Percentiles rank a stretch among this genome's conserved stretches.
These are phyloP conservation scores for Athalia circularis DNA, from an alignment of 2,888 invertebrate genomes.

Conservation along the genomic window DNA sequence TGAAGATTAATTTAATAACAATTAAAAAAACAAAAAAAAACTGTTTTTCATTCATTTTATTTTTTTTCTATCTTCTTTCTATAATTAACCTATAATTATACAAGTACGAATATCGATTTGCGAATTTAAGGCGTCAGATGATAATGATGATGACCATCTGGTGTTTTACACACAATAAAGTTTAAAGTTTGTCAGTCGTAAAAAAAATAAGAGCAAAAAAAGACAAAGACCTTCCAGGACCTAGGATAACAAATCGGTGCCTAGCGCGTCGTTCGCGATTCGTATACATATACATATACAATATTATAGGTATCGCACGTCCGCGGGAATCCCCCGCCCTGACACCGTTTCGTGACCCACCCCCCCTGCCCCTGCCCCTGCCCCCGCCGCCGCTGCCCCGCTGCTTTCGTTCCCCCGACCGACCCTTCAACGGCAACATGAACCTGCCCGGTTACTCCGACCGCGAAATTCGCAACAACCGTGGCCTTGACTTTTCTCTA, in stretches of 20 bases:
- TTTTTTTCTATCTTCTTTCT: too few species aligned
- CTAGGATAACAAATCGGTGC: constrained; percentile 38
- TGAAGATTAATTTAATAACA: background rate
- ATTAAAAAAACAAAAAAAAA: background rate
- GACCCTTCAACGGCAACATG: too few species aligned
- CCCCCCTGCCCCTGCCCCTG: background rate
- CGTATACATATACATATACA: too few species aligned
- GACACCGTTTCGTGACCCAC: background rate
- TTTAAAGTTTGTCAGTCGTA: too few species aligned
- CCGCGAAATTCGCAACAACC: constrained; percentile 41
- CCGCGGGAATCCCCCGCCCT: constrained; percentile 32
- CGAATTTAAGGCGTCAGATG: too few species aligned
- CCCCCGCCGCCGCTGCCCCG: background rate
- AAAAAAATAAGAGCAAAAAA: too few species aligned
- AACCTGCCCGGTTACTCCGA: constrained; percentile 21
- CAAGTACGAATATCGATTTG: too few species aligned
- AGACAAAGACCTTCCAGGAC: constrained; percentile 17
- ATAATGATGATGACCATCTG: too few species aligned
- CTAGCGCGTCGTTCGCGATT: too few species aligned
- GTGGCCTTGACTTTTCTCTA: constrained; percentile 44
- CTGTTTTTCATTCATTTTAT: background rate
- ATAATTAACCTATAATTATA: too few species aligned
- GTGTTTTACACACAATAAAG: too few species aligned
- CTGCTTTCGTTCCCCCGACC: too few species aligned
- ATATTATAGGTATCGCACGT: background rate